These are phyloP conservation scores for Myotis davidii DNA, from an alignment of 2,113 vertebrate species.

Conservation along the genomic window DNA sequence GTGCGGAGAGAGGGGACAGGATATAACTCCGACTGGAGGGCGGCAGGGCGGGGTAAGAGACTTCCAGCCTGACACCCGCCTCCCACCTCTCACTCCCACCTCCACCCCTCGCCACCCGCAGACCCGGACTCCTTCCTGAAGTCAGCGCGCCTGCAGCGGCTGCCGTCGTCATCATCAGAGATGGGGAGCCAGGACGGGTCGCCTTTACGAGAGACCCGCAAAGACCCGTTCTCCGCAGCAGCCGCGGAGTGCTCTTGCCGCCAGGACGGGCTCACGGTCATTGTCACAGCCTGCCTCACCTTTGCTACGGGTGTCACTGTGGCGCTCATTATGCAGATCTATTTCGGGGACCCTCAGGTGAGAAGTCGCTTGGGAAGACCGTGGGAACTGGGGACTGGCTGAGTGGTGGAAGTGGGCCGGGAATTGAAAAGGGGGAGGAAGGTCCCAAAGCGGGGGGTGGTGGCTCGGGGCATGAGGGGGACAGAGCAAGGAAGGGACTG, in stretches of 20 bases:
- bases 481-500: not conserved
- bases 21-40: not conserved
- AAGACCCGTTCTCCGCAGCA: slow-evolving; percentile 92
- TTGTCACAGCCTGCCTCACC: slow-evolving; percentile 97
- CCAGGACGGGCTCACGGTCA: slow-evolving; percentile 95
- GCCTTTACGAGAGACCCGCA: slow-evolving; percentile 93
- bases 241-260: slow-evolving; percentile 93
- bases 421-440: slow-evolving; percentile 15
- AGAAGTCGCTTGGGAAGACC: not conserved
- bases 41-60: not conserved
- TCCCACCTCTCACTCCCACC: no score
- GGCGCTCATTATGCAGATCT: slow-evolving; percentile 98
- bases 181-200: slow-evolving; percentile 93
- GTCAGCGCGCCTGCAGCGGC: slow-evolving; percentile 94
- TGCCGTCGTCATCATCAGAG: slow-evolving; percentile 96
- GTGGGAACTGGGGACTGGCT: not conserved
- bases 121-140: slow-evolving; percentile 97
- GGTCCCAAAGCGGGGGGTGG: not conserved
- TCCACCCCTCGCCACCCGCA: slow-evolving; percentile 72
- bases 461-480: not conserved
- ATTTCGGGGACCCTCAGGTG: slow-evolving; percentile 98
- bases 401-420: not conserved
- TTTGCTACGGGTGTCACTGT: slow-evolving; percentile 96
- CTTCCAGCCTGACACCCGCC: not conserved
- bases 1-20: rapidly evolving